These are phyloP conservation scores for Muschampia plurimacula DNA, from an alignment of 2,888 invertebrate genomes.

Conservation along the genomic window DNA sequence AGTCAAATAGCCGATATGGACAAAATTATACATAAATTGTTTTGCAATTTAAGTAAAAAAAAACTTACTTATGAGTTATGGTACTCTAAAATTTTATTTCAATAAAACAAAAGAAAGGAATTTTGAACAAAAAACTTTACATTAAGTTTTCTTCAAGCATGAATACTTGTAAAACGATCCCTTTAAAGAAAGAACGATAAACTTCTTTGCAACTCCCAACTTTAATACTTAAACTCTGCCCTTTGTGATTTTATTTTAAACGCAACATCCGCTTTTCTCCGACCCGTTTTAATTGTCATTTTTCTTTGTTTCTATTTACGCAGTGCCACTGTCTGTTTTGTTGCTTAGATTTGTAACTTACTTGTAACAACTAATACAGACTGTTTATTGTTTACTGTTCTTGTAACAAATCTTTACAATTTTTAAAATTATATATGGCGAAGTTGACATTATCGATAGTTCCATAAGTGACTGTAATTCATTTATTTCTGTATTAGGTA, in stretches of 20 bases:
- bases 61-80: neutral
- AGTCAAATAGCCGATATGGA: no score
- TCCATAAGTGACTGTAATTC: no score
- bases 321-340: neutral
- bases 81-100: neutral
- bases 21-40: no score
- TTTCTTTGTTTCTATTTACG: slow-evolving; percentile 16
- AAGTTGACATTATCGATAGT: no score
- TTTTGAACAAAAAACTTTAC: slow-evolving; percentile 4
- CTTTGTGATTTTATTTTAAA: slow-evolving; percentile 39
- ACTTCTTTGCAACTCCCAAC: slow-evolving; percentile 41
- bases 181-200: slow-evolving; percentile 46
- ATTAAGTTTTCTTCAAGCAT: slow-evolving; percentile 42
- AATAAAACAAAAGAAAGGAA: neutral
- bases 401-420: neutral
- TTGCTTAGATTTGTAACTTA: neutral
- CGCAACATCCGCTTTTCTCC: slow-evolving; percentile 27
- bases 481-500: no score
- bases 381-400: neutral
- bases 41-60: no score
- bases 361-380: no score
- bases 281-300: slow-evolving; percentile 34
- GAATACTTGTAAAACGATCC: slow-evolving; percentile 43
- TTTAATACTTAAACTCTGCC: slow-evolving; percentile 42
- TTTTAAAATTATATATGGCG: no score